Evolutionary conservation across 2,797 vertebrate genomes (phyloP).

Genomic region (Gorsachius magnificus): DNA sequence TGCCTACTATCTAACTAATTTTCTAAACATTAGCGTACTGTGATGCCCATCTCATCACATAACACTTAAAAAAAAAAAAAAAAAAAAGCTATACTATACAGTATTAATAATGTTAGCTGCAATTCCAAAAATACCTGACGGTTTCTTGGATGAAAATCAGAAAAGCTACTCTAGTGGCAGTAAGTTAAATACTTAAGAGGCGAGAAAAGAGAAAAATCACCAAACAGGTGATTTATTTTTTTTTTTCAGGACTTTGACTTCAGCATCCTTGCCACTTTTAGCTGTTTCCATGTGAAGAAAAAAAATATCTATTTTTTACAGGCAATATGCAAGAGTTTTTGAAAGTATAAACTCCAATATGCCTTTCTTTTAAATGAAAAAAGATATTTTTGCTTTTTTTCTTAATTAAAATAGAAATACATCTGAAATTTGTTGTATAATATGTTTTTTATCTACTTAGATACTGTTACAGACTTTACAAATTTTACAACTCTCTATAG

Average conservation of each 20-base stretch:
- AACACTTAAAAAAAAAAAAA: neutral
- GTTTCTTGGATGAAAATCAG: neutral
- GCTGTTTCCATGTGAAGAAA: neutral
- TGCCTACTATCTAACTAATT: neutral
- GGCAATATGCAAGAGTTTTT: neutral
- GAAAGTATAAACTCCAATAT: neutral
- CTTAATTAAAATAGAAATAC: neutral
- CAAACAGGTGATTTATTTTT: neutral
- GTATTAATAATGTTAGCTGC: neutral
- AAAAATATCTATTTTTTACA: neutral
- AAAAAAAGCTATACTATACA: neutral
- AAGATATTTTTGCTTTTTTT: rapidly evolving
- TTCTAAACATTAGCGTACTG: neutral
- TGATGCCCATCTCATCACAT: neutral
- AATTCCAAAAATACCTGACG: neutral
- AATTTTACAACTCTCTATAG: rapidly evolving
- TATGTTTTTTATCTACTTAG: neutral
- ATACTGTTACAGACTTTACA: neutral
- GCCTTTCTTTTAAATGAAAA: neutral
- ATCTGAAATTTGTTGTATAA: neutral
- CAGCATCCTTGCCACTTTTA: neutral
- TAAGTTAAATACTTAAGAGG: neutral
- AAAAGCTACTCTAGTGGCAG: neutral
- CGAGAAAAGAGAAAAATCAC: neutral
- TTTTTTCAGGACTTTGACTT: neutral